A percentile compares a stretch with the other conserved stretches of the same genome.
Conservation (phyloP, 2,888 invertebrate genomes). For the Lasiommata megera region DNA sequence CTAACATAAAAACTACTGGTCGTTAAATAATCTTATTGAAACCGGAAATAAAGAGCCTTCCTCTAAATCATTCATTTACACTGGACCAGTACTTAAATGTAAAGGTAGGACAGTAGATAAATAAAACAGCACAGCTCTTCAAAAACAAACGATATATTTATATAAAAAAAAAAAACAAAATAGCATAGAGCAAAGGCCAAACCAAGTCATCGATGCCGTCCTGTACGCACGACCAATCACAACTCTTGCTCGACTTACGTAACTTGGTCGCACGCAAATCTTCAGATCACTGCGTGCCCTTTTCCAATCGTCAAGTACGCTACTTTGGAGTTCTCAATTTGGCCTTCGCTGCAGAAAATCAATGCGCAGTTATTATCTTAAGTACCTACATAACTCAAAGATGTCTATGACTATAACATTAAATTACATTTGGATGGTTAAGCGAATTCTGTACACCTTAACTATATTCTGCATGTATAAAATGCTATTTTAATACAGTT, state of each 20-base stretch:
- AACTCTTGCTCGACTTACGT: too few relatives aligned
- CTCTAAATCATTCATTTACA: too few relatives aligned
- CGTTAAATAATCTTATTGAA: too few relatives aligned
- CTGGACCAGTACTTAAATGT: too few relatives aligned
- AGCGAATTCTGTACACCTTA: conserved; percentile 40
- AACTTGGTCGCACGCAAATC: too few relatives aligned
- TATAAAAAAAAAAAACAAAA: conserved; percentile 50
- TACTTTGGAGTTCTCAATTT: too few relatives aligned
- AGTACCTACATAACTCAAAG: conserved; percentile 51
- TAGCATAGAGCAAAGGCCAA: conserved; percentile 36
- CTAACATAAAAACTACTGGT: too few relatives aligned
- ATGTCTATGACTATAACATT: conserved; percentile 41
- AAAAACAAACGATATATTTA: conserved; percentile 68
- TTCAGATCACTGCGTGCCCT: too few relatives aligned
- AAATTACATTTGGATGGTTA: conserved; percentile 43
- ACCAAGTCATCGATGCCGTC: too few relatives aligned
- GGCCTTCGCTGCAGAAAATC: conserved; percentile 34
- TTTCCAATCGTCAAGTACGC: too few relatives aligned
- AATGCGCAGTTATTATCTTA: conserved; percentile 44
- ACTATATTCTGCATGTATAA: conserved; percentile 36
- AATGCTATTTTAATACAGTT: conserved; percentile 35
- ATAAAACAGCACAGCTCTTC: conserved; percentile 41
- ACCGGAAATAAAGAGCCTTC: too few relatives aligned
- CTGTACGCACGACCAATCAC: too few relatives aligned
- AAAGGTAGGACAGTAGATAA: conserved; percentile 13